Percentiles rank a stretch among this genome's conserved stretches.
Conservation (phyloP, 1,140 invertebrate species). For the Drosophila sechellia region DNA sequence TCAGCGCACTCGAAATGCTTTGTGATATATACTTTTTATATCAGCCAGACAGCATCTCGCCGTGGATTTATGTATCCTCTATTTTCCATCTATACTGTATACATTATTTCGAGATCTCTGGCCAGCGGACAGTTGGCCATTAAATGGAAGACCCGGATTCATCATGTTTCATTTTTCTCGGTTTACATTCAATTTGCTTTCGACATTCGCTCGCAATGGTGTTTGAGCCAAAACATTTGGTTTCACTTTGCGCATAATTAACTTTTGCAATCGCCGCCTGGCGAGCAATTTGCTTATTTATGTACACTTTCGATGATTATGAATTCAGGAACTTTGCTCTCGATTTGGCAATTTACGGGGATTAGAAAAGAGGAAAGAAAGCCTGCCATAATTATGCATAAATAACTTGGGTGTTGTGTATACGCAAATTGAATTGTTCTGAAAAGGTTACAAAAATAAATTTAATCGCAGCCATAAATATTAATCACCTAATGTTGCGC, state of each 20-base stretch:
- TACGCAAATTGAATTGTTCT: slow-evolving; percentile 10
- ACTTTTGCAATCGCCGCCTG: slow-evolving; percentile 47
- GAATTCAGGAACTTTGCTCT: slow-evolving; percentile 21
- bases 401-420: slow-evolving; percentile 21
- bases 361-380: slow-evolving; percentile 27
- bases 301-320: slow-evolving; percentile 28
- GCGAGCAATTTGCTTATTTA: slow-evolving; percentile 42
- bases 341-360: slow-evolving; percentile 27
- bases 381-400: slow-evolving; percentile 32
- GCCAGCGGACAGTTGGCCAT: slow-evolving; percentile 55
- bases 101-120: slow-evolving; percentile 3
- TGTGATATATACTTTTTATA: slow-evolving; percentile 51
- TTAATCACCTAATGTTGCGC: neutral
- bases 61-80: slow-evolving; percentile 43
- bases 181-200: slow-evolving; percentile 62
- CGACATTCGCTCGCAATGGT: slow-evolving; percentile 32
- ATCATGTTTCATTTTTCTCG: slow-evolving; percentile 55
- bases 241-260: slow-evolving; percentile 67
- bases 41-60: slow-evolving; percentile 40
- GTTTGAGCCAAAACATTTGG: slow-evolving; percentile 63
- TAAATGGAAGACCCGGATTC: slow-evolving; percentile 37
- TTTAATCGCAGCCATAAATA: neutral
- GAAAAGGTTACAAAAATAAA: neutral
- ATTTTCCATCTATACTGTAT: slow-evolving; percentile 24
- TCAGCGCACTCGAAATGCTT: slow-evolving; percentile 50